Evolutionary conservation across 2,888 invertebrate genomes (phyloP), one percentile per base, ranked within the genome.

Genomic region (Hoplodrina ambigua): DNA sequence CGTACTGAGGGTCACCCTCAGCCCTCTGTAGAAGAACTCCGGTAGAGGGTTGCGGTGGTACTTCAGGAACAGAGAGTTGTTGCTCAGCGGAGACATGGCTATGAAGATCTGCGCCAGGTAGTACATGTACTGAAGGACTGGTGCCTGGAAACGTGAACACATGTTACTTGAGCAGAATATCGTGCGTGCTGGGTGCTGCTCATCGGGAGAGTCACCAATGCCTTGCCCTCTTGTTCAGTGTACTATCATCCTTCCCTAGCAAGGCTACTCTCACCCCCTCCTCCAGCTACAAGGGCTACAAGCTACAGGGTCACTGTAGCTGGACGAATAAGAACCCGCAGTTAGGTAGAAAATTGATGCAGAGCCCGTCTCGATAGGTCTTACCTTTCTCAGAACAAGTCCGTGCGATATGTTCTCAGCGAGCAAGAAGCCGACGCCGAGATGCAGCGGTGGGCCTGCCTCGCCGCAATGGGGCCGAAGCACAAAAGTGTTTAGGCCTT

Each of bases 371-470:
- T 37, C 10, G 13, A 41, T 4, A 30, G 19, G 13, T 15, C 66
- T 50, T 83, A 98, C 98, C 97, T 99, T 99, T 86, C 99, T 96
- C 55, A 99, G 96, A 69, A 99, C 94, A 71, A 99, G 96, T 15
- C 99, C 99, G 92, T 99, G 99, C 0, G 99, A 99, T 89, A 99
- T 99, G 94, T 99, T 99, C 93, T 99, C 99, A 0, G 99, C 98
- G 90, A 99, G 97, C 97, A 99, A 97, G 93, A 98, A 99, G 11
- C 99, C 99, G 85, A 99, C 98, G 0, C 99, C 98, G 69, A 99
- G 97, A 96, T 99, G 99, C 92, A 99, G 99, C 59, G 99, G 98
- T 4, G 99, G 98, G 0, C 99, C 99, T 54, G 99, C 99, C 95
- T 99, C 99, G 5, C 99, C 99, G 89, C 99, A 99, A 94, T 99